Conservation (phyloP, 2,888 invertebrate genomes). For the Macropis europaea region DNA sequence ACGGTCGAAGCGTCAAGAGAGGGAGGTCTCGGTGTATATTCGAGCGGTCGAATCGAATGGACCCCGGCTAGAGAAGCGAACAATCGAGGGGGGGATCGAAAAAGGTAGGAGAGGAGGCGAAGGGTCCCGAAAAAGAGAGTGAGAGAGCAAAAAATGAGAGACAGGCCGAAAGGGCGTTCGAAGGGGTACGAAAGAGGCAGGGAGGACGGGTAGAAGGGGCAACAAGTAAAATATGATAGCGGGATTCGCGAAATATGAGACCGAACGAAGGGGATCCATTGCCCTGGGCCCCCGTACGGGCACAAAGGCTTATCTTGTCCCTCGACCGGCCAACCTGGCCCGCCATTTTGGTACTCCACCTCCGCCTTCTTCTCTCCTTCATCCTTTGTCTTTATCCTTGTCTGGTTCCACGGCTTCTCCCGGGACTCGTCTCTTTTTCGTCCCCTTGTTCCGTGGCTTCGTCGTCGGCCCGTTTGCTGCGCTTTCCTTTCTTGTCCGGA, state of each 20-base stretch:
- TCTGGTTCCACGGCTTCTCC: slow-evolving; percentile 17
- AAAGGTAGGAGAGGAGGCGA: slow-evolving; percentile 15
- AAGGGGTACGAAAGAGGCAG: slow-evolving; percentile 1
- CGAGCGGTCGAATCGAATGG: slow-evolving; percentile 15
- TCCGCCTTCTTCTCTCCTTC: slow-evolving; percentile 42
- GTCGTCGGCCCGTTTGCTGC: slow-evolving; percentile 50
- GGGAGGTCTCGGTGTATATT: neutral
- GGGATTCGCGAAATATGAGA: slow-evolving; percentile 79
- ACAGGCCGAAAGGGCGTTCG: slow-evolving; percentile 31
- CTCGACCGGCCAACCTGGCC: slow-evolving; percentile 44
- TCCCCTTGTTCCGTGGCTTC: slow-evolving; percentile 52
- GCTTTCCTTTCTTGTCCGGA: slow-evolving; percentile 68
- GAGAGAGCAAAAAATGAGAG: slow-evolving; percentile 60
- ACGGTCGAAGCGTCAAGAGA: neutral
- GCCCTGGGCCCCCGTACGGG: slow-evolving; percentile 59
- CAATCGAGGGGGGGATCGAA: slow-evolving; percentile 31
- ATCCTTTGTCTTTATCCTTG: slow-evolving; percentile 29
- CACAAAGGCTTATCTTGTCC: slow-evolving; percentile 77
- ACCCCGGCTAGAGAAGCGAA: slow-evolving; percentile 22
- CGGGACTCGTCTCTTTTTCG: slow-evolving; percentile 55
- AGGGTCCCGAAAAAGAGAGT: slow-evolving; percentile 48
- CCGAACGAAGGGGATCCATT: slow-evolving; percentile 68
- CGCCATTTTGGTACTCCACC: slow-evolving; percentile 72
- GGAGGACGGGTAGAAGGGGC: slow-evolving; percentile 20
- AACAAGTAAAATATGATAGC: slow-evolving; percentile 77